Base-by-base conservation (phyloP, 2,888 invertebrate genomes). In the Tolmerus cingulatus region DNA sequence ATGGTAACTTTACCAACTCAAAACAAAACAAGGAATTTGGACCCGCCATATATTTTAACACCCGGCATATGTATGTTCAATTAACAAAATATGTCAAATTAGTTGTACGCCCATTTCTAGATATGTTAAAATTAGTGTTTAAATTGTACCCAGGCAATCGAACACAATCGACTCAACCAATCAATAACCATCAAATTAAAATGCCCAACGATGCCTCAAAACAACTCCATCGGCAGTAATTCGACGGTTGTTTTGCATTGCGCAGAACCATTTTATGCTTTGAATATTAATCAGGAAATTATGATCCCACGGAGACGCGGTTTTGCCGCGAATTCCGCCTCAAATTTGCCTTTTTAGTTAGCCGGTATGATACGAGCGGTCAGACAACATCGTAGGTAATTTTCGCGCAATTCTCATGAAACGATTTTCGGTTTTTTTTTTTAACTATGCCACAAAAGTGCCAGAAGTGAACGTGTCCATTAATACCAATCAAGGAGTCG, bases 211-310 rank as follows among this genome's bases (percentile, higher is more conserved):
- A 27, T 77, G 77, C 37, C 30, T 77, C 40, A 40, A 46, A 77
- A 9, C 34, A 40, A 40, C 37, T 77, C 77, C 40, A 77, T 40
- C 16, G 37, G 19, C 77, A 19, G 34, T 77, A 40, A 30, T 77
- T 77, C 40, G 37, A 37, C 77, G 37, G 74, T 77, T 77, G 77
- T 77, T 77, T 77, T 40, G 77, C 77, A 37, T 37, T 40, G 77
- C 40, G 40, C 66, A 27, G 66, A 23, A 66, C 66, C 27, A 66
- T 66, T 77, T 77, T 77, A 77, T 77, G 40, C 77, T 77, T 40
- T 77, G 40, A 40, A 77, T 77, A 66, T 66, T 66, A 66, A 66
- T 66, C 27, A 66, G 66, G 5, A 66, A 66, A 66, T 66, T 66
- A 66, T 66, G 66, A 66, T 66, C 66, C 66, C 66, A 66, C 66